phyloP scores from a whole-genome alignment of 2,888 invertebrate species.

The Polyommatus icarus region DNA sequence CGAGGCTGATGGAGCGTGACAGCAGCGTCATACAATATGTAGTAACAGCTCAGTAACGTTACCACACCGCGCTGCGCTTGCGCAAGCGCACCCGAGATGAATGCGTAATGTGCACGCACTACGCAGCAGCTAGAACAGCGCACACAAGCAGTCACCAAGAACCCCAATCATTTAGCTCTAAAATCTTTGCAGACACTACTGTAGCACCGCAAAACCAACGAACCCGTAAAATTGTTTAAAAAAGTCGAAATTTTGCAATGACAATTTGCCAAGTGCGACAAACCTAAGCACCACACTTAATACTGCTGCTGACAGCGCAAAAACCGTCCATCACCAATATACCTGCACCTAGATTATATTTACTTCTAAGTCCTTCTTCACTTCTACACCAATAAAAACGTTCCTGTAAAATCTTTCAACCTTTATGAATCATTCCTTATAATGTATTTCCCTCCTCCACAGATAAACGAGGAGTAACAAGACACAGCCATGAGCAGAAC shows the following conservation, averaged over 20 bases:
- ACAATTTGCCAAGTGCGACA: too few relatives aligned
- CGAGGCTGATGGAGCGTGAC: not conserved
- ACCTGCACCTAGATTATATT: too few relatives aligned
- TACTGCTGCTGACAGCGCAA: too few relatives aligned
- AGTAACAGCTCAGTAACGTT: not conserved
- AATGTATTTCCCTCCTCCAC: not conserved
- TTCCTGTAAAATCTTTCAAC: too few relatives aligned
- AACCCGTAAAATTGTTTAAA: too few relatives aligned
- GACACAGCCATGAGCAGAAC: conserved; percentile 29
- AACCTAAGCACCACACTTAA: too few relatives aligned
- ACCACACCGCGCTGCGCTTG: conserved; percentile 2
- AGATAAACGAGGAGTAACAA: conserved; percentile 30
- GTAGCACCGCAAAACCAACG: not conserved
- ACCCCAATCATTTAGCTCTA: not conserved
- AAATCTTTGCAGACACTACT: not conserved
- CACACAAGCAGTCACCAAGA: not conserved
- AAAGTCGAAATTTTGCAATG: too few relatives aligned
- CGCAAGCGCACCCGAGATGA: conserved; percentile 27
- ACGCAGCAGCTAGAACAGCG: not conserved
- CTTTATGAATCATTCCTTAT: not conserved
- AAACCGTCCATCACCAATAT: too few relatives aligned
- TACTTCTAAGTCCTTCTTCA: too few relatives aligned
- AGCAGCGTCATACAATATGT: conserved; percentile 12
- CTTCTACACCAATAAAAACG: too few relatives aligned
- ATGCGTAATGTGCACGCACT: conserved; percentile 18